phyloP scores from a whole-genome alignment of 2,113 vertebrate species.

The Cyprinodon brontotheroides region DNA sequence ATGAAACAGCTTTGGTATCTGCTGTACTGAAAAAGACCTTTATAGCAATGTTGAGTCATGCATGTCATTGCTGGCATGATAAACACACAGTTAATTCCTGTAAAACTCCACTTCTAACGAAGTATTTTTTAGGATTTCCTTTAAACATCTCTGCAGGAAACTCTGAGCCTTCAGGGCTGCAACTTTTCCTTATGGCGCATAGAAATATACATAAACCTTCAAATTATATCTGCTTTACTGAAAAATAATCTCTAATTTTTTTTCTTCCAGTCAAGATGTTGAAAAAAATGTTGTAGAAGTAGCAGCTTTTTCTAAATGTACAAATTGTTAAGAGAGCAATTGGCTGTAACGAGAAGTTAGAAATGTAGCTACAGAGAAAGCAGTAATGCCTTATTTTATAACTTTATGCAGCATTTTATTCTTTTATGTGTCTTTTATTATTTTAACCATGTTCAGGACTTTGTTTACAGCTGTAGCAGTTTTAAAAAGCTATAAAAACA shows the following conservation, averaged over 20 bases:
- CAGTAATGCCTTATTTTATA: too few species aligned
- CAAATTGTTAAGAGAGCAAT: background rate
- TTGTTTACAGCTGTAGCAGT: too few species aligned
- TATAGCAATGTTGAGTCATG: background rate
- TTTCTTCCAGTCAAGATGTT: background rate
- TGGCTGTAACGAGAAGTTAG: background rate
- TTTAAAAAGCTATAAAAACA: too few species aligned
- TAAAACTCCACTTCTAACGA: constrained; percentile 1
- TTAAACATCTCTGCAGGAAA: background rate
- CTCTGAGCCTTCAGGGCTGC: too few species aligned
- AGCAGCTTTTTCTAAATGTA: too few species aligned
- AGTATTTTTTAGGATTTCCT: background rate
- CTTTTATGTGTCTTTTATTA: too few species aligned
- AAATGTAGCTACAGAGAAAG: background rate
- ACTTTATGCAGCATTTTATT: too few species aligned
- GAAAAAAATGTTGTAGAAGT: too few species aligned
- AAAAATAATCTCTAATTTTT: background rate
- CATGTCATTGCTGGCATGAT: background rate
- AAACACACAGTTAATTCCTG: background rate
- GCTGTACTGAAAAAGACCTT: background rate
- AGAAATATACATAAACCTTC: background rate
- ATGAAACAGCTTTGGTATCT: constrained; percentile 3
- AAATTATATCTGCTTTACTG: background rate
- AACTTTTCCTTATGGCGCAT: too few species aligned
- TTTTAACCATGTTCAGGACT: too few species aligned